Conservation (phyloP, 2,113 vertebrate species). For the Aix galericulata region DNA sequence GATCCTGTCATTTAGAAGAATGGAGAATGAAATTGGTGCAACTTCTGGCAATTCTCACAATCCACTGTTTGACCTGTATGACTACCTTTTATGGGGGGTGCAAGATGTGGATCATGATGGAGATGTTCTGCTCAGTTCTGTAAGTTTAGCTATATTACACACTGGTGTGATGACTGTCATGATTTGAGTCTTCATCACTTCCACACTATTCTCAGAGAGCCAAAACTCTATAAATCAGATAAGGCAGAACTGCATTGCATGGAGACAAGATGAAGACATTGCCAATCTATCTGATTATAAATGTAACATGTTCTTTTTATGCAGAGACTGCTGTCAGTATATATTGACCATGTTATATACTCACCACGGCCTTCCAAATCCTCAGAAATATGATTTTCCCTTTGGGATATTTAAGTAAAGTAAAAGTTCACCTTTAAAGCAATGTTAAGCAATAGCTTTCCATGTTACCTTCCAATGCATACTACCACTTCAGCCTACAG, state of each 20-base stretch:
- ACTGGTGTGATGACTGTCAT: background rate
- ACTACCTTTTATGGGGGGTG: background rate
- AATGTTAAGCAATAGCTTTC: background rate
- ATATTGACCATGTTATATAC: background rate
- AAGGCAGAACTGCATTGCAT: background rate
- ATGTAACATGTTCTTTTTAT: background rate
- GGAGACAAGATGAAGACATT: background rate
- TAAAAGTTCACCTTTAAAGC: background rate
- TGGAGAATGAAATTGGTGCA: background rate
- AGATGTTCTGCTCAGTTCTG: background rate
- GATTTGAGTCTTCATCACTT: background rate
- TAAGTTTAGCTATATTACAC: background rate
- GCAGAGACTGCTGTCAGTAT: background rate
- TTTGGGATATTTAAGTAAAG: background rate
- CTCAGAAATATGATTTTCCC: background rate
- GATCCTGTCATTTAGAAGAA: background rate
- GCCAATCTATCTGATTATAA: background rate
- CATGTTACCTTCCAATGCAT: background rate
- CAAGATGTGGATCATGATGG: fast-evolving
- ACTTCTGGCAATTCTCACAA: background rate
- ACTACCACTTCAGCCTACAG: background rate
- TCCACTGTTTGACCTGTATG: background rate
- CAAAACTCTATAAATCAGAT: background rate
- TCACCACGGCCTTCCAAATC: background rate
- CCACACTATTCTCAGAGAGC: background rate